Conservation (phyloP, 2,113 vertebrate genomes). For the Calidris pygmaea region DNA sequence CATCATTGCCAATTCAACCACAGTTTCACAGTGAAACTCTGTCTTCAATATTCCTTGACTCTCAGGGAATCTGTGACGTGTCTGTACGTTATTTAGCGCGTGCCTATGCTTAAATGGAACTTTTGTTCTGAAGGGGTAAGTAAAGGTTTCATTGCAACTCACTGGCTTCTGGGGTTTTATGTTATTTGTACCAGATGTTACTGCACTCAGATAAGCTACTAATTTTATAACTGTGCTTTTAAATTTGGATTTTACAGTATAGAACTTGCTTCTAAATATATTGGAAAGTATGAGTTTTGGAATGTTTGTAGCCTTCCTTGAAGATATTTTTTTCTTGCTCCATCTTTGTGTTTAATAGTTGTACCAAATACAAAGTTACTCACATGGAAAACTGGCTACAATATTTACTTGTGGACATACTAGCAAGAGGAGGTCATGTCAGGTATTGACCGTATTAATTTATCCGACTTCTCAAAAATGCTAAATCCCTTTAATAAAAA, state of each 20-base stretch:
- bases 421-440: background rate
- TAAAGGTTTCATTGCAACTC: slow-evolving; percentile 38
- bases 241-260: slow-evolving; percentile 14
- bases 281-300: background rate
- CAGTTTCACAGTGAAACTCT: slow-evolving; percentile 16
- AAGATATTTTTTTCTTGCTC: background rate
- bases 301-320: background rate
- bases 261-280: background rate
- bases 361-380: background rate
- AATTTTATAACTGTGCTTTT: slow-evolving; percentile 34
- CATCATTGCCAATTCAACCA: background rate
- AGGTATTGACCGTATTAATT: background rate
- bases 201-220: slow-evolving; percentile 24
- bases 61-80: background rate
- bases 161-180: slow-evolving; percentile 13
- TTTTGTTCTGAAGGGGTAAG: slow-evolving; percentile 32
- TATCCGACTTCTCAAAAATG: background rate
- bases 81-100: slow-evolving; percentile 2
- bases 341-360: background rate
- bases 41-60: slow-evolving; percentile 10
- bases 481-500: background rate
- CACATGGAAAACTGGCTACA: background rate
- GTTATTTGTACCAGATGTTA: slow-evolving; percentile 63
- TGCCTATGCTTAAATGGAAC: slow-evolving; percentile 4
- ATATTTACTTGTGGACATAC: background rate